phyloP scores from a whole-genome alignment of 2,113 vertebrate genomes.

The Alethe diademata region DNA sequence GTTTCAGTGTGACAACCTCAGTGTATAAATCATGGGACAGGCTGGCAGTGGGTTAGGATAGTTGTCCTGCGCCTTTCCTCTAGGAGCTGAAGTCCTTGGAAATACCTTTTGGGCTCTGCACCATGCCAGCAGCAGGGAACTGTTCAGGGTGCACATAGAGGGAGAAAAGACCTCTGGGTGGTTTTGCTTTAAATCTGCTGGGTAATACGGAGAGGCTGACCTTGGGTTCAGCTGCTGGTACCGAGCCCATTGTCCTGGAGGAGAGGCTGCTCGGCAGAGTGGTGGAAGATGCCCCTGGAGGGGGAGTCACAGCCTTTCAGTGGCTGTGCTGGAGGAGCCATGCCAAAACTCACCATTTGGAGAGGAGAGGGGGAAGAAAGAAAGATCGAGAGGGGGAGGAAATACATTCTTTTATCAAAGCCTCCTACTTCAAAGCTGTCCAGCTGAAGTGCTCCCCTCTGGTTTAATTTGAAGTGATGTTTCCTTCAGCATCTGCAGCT shows the following conservation, averaged over 20 bases:
- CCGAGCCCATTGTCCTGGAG: accelerated
- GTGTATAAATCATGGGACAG: neutral
- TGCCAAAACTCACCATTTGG: neutral
- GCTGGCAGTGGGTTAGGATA: neutral
- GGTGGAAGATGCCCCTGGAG: neutral
- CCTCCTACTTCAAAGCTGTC: constrained; percentile 61
- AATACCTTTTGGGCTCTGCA: neutral
- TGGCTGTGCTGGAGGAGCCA: neutral
- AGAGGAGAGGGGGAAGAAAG: neutral
- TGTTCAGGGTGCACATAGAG: neutral
- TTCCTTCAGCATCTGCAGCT: constrained; percentile 59
- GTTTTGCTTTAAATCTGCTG: neutral
- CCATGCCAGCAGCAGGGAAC: neutral
- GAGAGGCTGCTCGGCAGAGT: neutral
- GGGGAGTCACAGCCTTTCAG: neutral
- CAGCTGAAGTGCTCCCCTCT: constrained; percentile 54
- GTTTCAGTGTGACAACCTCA: neutral
- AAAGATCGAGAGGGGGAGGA: constrained; percentile 18
- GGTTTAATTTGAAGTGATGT: constrained; percentile 66
- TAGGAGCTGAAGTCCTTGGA: neutral
- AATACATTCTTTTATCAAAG: constrained; percentile 62
- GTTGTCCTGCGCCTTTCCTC: neutral
- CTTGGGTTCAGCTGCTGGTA: neutral
- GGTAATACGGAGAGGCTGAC: accelerated
- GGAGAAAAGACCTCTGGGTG: neutral